Percentiles rank a stretch among this genome's conserved stretches.
phyloP scores from a whole-genome alignment of 2,113 vertebrate species.

The Ailuropoda melanoleuca region DNA sequence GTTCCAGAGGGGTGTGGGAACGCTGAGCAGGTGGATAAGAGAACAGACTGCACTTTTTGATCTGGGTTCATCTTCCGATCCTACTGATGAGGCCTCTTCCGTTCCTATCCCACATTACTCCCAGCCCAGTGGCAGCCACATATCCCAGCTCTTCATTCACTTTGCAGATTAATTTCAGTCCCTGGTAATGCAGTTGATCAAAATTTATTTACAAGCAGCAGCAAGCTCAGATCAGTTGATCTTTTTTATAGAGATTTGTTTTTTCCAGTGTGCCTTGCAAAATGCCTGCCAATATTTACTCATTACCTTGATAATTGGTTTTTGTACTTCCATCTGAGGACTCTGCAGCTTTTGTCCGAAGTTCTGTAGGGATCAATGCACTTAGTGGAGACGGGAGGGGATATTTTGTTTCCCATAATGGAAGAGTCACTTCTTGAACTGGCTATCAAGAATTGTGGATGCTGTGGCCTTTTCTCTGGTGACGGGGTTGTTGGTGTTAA shows the following conservation, averaged over 20 bases:
- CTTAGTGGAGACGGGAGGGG: background rate
- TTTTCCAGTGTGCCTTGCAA: slow-evolving; percentile 43
- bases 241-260: slow-evolving; percentile 44
- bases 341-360: background rate
- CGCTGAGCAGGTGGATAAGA: background rate
- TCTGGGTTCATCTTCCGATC: background rate
- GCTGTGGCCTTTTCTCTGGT: background rate
- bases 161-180: background rate
- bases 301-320: slow-evolving; percentile 25
- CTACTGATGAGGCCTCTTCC: background rate
- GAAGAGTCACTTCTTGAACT: background rate
- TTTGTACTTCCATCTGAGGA: background rate
- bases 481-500: background rate
- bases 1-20: background rate
- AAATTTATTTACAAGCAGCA: slow-evolving; percentile 24
- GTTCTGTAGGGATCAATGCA: background rate
- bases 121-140: background rate
- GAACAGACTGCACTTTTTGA: background rate
- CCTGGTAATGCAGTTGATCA: background rate
- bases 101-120: background rate
- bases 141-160: background rate
- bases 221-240: background rate
- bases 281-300: slow-evolving; percentile 28
- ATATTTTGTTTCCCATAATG: background rate
- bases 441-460: background rate